Evolutionary conservation across 2,113 vertebrate genomes (phyloP).

Genomic region (Opisthocomus hoazin): DNA sequence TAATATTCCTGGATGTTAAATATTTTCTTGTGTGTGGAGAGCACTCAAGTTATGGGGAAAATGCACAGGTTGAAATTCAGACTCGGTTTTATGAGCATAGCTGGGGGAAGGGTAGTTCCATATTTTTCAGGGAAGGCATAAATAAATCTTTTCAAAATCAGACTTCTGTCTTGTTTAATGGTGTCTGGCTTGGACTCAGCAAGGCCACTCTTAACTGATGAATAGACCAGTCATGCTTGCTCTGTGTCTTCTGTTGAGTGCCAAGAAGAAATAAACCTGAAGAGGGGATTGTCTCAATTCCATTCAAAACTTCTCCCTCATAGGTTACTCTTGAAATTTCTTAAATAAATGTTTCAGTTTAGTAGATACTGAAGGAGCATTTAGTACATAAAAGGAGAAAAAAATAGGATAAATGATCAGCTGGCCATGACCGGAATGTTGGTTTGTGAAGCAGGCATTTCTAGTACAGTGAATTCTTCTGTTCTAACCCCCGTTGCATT

Average conservation of each 20-base stretch:
- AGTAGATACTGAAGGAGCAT: not conserved
- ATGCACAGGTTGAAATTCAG: not conserved
- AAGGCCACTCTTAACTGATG: not conserved
- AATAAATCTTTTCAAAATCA: not conserved
- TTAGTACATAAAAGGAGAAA: not conserved
- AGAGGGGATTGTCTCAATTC: not conserved
- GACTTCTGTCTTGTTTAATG: not conserved
- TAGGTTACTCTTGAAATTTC: not conserved
- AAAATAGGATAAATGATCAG: not conserved
- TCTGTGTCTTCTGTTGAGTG: not conserved
- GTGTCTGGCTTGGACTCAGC: not conserved
- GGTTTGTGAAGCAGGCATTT: not conserved
- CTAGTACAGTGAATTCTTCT: not conserved
- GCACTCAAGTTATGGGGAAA: not conserved
- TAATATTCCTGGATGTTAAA: not conserved
- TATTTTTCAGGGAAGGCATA: not conserved
- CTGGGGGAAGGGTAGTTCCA: not conserved
- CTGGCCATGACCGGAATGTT: not conserved
- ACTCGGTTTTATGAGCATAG: not conserved
- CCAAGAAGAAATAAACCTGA: not conserved
- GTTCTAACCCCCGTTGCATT: not conserved
- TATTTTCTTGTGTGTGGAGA: not conserved
- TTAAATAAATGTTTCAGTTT: not conserved
- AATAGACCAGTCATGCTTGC: not conserved
- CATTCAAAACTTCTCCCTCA: not conserved